phyloP scores from a whole-genome alignment of 2,113 vertebrate species.

The Pardalotus punctatus region DNA sequence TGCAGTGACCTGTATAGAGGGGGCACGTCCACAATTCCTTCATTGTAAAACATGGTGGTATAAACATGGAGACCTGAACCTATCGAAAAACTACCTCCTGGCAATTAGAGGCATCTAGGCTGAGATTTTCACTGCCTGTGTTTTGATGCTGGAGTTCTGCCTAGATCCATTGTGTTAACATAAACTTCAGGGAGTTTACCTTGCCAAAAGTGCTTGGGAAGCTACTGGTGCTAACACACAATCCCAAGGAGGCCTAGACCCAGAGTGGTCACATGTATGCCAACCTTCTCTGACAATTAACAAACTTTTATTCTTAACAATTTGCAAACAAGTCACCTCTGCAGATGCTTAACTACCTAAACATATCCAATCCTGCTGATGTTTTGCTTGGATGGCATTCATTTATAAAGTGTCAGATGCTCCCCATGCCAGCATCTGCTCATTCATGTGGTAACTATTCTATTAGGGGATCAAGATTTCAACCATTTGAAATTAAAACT shows the following conservation, averaged over 20 bases:
- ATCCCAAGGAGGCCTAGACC: background rate
- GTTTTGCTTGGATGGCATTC: slow-evolving; percentile 53
- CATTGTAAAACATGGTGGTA: background rate
- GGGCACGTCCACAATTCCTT: background rate
- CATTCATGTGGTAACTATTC: slow-evolving; percentile 50
- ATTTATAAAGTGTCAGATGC: slow-evolving; percentile 51
- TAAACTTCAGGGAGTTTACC: slow-evolving; percentile 8
- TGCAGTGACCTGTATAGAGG: background rate
- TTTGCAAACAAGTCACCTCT: slow-evolving; percentile 2
- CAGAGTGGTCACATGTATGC: background rate
- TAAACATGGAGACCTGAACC: background rate
- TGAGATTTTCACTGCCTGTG: background rate
- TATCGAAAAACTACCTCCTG: background rate
- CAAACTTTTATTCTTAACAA: background rate
- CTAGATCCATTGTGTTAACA: background rate
- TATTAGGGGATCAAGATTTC: slow-evolving; percentile 42
- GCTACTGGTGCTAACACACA: background rate
- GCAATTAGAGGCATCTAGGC: background rate
- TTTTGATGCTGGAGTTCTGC: slow-evolving; percentile 30
- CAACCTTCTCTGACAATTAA: background rate
- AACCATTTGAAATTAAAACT: slow-evolving; percentile 43
- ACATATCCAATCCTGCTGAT: background rate
- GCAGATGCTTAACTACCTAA: slow-evolving; percentile 32
- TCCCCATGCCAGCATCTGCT: slow-evolving; percentile 44
- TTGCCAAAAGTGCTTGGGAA: background rate